Percentiles rank a stretch among this genome's conserved stretches.
Evolutionary conservation across 1,140 invertebrate species (phyloP).

Genomic region (Eupristina koningsbergeri): DNA sequence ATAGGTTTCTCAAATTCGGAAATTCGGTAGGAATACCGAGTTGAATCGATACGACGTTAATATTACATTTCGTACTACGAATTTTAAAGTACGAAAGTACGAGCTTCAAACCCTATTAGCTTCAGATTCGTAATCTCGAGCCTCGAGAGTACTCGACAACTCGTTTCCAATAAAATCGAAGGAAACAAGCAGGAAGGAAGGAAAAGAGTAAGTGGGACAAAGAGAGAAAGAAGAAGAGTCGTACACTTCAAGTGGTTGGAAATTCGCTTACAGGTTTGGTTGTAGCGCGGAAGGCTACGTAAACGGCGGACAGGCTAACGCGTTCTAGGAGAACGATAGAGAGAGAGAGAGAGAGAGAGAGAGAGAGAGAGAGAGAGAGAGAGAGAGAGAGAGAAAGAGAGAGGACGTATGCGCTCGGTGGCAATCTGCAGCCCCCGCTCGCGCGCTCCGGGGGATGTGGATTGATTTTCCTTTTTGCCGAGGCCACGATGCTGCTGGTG

Average conservation of each 20-base stretch:
- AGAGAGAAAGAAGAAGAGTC: not conserved
- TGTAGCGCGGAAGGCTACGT: not conserved
- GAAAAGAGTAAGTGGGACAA: not conserved
- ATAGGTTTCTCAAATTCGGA: too few species aligned
- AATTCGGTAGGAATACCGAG: too few species aligned
- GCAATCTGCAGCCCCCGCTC: conserved; percentile 32
- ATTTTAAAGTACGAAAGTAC: too few species aligned
- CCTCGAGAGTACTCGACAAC: not conserved
- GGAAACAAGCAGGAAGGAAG: not conserved
- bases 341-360: not conserved
- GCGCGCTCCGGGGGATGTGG: conserved; percentile 50
- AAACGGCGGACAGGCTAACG: not conserved
- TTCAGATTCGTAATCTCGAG: not conserved
- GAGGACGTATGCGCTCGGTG: conserved; percentile 21
- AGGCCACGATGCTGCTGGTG: conserved; percentile 58
- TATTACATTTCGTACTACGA: too few species aligned
- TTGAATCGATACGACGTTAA: too few species aligned
- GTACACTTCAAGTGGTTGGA: not conserved
- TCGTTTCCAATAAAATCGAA: conserved; percentile 4
- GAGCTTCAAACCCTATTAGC: not conserved
- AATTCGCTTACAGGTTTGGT: not conserved
- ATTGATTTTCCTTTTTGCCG: conserved; percentile 69
- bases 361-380: not conserved
- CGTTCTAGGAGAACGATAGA: not conserved
- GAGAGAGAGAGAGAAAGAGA: conserved; percentile 3